Base-by-base conservation (phyloP, 1,140 invertebrate species). In the Heliconius hewitsoni region DNA sequence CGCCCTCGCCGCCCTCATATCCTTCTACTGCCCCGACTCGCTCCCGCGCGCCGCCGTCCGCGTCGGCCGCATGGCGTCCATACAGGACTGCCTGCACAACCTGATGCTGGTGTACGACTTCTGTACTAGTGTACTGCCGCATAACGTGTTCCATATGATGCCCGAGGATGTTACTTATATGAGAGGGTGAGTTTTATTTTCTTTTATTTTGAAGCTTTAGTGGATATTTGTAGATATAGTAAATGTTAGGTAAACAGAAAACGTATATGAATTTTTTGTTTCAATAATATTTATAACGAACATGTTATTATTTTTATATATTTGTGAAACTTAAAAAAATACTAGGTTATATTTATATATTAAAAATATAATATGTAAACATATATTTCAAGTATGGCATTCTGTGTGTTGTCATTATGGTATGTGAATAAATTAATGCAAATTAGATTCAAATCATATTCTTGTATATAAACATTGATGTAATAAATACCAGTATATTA, bases 161-260 rank as follows among this genome's bases (percentile, higher is more conserved):
- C 98, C 98, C 60, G 98, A 99, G 93, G 99, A 99, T 93, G 96
- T 99, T 73, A 97, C 99, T 39, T 99, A 99, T 90, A 97, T 99
- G 96, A 96, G 98, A 93, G 98, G 98, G 97, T 98, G 92, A 95
- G 94, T 82, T 16, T 1, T 27, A 1, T 66, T 60, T 60, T 60
- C 34, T 60, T n/a, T 19, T 60, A 9, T 46, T 46, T 46, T 4
- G 0, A 60, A 2, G n/a, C n/a, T 23, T 60, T n/a, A 60, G 55
- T 19, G 0, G n/a, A 19, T 55, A 13, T 42, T 19, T 55, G 18
- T 55, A 8, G 19, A 55, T 19, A 55, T 18, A 19, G 52, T 19
- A 8, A 37, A 6, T 37, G 34, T 37, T 37, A 37, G 6, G 34
- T 37, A 37, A 46, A 46, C 9, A 46, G 42, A 46, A 46, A 46